Conservation (phyloP, 2,797 vertebrate species). For the Telmatherina bonti region DNA sequence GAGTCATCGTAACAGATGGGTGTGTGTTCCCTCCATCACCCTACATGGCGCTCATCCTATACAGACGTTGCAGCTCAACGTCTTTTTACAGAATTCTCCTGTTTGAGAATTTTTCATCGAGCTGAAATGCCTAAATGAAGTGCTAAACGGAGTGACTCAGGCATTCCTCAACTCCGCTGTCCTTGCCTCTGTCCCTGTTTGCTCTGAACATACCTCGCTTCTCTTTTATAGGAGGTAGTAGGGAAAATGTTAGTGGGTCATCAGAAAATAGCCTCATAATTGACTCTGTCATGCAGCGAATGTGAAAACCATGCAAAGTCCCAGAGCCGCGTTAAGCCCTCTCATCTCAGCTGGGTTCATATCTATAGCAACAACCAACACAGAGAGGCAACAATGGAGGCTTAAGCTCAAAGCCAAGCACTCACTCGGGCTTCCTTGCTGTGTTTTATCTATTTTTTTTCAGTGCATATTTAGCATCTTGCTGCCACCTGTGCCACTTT, state of each 20-base stretch:
- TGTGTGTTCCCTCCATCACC: constrained; percentile 32
- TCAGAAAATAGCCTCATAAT: constrained; percentile 81
- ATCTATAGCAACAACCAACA: constrained; percentile 70
- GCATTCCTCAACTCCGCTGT: constrained; percentile 22
- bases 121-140: constrained; percentile 17
- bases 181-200: constrained; percentile 11
- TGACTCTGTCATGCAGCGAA: constrained; percentile 66
- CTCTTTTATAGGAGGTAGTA: constrained; percentile 52
- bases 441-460: constrained; percentile 31
- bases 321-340: constrained; percentile 60
- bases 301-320: constrained; percentile 42
- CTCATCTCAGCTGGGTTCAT: constrained; percentile 47
- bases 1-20: constrained; percentile 58
- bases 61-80: constrained; percentile 25
- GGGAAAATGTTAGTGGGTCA: constrained; percentile 59
- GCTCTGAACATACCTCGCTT: constrained; percentile 31
- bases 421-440: constrained; percentile 1
- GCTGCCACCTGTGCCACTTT: constrained; percentile 67
- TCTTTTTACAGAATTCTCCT: constrained; percentile 13
- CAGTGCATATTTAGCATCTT: constrained; percentile 56
- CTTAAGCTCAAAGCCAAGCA: constrained; percentile 32
- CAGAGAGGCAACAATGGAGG: constrained; percentile 66
- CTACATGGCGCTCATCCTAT: constrained; percentile 32
- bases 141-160: background rate
- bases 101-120: constrained; percentile 28